Evolutionary conservation across 2,113 vertebrate genomes (phyloP).

Genomic region (Vidua macroura): DNA sequence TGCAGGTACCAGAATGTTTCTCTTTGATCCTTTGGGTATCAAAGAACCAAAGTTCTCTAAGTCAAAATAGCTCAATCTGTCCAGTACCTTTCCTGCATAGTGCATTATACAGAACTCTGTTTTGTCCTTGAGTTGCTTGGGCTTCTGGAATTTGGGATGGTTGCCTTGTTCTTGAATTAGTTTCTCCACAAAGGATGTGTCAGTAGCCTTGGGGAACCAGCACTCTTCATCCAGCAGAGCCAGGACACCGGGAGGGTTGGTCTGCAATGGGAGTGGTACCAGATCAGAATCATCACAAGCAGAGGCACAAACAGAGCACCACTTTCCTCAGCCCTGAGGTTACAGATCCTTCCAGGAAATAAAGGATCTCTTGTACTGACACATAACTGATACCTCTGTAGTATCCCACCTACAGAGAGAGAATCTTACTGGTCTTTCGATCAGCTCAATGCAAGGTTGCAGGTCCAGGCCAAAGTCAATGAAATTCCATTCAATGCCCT

Average conservation of each 20-base stretch:
- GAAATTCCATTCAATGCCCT: constrained; percentile 96
- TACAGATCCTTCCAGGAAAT: not conserved
- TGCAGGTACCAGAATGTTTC: not conserved
- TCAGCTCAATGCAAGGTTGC: constrained; percentile 96
- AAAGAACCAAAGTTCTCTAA: not conserved
- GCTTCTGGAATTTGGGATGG: constrained; percentile 93
- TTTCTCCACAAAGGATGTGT: constrained; percentile 96
- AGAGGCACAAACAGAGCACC: not conserved
- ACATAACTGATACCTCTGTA: not conserved
- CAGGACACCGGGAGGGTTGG: constrained; percentile 93
- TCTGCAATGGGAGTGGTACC: constrained; percentile 70
- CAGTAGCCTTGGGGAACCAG: constrained; percentile 98
- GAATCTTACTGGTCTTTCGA: constrained; percentile 85
- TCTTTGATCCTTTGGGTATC: not conserved
- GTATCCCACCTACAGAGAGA: not conserved
- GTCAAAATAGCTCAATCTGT: not conserved
- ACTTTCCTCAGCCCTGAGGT: not conserved
- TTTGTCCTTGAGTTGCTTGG: constrained; percentile 96
- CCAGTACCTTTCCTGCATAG: constrained; percentile 89
- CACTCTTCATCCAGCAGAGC: constrained; percentile 97
- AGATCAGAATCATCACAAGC: not conserved
- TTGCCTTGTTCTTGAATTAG: constrained; percentile 86
- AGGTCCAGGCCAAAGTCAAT: constrained; percentile 96
- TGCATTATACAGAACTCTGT: constrained; percentile 95
- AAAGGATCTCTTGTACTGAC: not conserved